These are phyloP conservation scores for Myripristis murdjan DNA, from an alignment of 2,797 vertebrate genomes.

Conservation along the genomic window DNA sequence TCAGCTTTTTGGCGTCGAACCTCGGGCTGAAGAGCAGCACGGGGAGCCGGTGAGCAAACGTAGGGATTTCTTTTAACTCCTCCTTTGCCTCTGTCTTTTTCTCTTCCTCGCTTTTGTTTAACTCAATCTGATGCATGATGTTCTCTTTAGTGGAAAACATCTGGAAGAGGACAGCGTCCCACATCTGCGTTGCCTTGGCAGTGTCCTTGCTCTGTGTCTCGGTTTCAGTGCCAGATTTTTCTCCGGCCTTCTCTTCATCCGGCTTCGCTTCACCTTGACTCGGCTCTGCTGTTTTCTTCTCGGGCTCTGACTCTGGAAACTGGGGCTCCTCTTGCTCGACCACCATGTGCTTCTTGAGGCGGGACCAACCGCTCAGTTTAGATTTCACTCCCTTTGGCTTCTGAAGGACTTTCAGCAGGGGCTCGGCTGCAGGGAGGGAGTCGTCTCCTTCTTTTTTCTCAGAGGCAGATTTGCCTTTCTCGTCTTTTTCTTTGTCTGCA, in stretches of 20 bases:
- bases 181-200: constrained; percentile 90
- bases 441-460: constrained; percentile 52
- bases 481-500: constrained; percentile 49
- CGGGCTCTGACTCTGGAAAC: constrained; percentile 74
- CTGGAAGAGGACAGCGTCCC: constrained; percentile 95
- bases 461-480: constrained; percentile 28
- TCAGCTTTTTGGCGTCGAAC: constrained; percentile 94
- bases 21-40: constrained; percentile 92
- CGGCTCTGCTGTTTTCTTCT: constrained; percentile 53
- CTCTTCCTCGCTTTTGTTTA: constrained; percentile 77
- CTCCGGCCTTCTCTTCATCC: constrained; percentile 36
- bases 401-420: constrained; percentile 75
- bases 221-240: constrained; percentile 2
- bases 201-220: constrained; percentile 54
- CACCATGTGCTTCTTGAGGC: constrained; percentile 93
- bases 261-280: constrained; percentile 47
- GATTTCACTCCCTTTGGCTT: constrained; percentile 83
- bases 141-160: constrained; percentile 88
- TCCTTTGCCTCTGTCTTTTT: constrained; percentile 31
- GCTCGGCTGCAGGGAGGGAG: constrained; percentile 60
- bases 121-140: constrained; percentile 83
- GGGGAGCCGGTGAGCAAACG: constrained; percentile 86
- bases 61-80: constrained; percentile 69
- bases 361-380: constrained; percentile 89
- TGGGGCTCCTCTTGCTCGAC: constrained; percentile 87